phyloP scores from a whole-genome alignment of 2,888 invertebrate species.

The Mythimna albipuncta region DNA sequence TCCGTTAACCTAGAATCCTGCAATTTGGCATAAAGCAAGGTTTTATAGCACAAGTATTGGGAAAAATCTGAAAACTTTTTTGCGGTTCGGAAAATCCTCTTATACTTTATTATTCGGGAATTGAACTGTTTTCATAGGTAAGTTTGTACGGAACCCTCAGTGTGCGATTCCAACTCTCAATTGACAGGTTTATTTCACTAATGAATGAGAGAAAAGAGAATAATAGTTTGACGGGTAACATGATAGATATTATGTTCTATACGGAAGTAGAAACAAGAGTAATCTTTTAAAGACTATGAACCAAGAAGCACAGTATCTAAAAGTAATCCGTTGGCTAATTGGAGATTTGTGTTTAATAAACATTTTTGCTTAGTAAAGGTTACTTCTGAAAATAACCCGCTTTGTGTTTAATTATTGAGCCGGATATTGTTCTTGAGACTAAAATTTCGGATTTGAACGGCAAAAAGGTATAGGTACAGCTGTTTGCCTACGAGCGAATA shows the following conservation, averaged over 20 bases:
- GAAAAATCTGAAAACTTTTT: too few relatives aligned
- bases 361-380: background rate
- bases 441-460: slow-evolving; percentile 25
- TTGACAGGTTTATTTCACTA: background rate
- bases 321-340: background rate
- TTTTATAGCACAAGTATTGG: too few relatives aligned
- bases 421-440: slow-evolving; percentile 34
- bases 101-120: too few relatives aligned
- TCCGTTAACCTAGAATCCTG: too few relatives aligned
- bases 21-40: too few relatives aligned
- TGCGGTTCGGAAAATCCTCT: too few relatives aligned
- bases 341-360: background rate
- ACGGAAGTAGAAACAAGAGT: background rate
- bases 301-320: too few relatives aligned
- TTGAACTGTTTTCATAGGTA: too few relatives aligned
- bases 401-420: background rate
- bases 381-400: slow-evolving; percentile 7
- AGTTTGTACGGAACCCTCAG: too few relatives aligned
- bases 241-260: background rate
- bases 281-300: background rate
- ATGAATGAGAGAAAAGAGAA: too few relatives aligned
- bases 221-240: too few relatives aligned
- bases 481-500: slow-evolving; percentile 21
- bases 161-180: too few relatives aligned
- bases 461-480: slow-evolving; percentile 32